Evolutionary conservation across 2,888 invertebrate species (phyloP).

Genomic region (Mythimna impura): DNA sequence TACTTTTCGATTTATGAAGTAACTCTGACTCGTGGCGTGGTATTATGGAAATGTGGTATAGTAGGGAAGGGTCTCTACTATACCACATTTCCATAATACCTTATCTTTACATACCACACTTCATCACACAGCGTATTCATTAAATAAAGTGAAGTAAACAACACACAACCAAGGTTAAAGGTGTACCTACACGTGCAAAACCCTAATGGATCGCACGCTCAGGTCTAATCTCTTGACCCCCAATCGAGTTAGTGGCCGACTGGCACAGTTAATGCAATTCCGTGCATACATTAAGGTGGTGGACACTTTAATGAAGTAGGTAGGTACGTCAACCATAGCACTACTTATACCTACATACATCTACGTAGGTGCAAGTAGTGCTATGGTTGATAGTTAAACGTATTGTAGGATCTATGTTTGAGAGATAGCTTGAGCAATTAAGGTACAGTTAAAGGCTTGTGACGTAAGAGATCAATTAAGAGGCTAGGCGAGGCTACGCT

Average conservation of each 20-base stretch:
- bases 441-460: not conserved
- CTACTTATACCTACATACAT: not conserved
- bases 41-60: no score
- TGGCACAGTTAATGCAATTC: conserved; percentile 59
- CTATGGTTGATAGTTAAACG: conserved; percentile 22
- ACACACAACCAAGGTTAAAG: conserved; percentile 19
- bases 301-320: conserved; percentile 22
- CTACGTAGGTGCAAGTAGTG: not conserved
- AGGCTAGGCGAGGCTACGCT: not conserved
- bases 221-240: conserved; percentile 55
- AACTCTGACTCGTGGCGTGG: no score
- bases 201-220: conserved; percentile 26
- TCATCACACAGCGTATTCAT: conserved; percentile 18
- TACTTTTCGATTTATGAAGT: no score
- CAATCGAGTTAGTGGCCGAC: conserved; percentile 57
- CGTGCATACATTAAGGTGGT: conserved; percentile 54
- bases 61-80: no score
- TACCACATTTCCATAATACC: not conserved
- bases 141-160: conserved; percentile 8
- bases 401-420: conserved; percentile 19
- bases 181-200: not conserved
- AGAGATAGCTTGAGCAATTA: conserved; percentile 6
- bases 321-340: not conserved
- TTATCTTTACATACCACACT: conserved; percentile 4
- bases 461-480: not conserved